Evolutionary conservation across 2,888 invertebrate species (phyloP), one percentile per base, ranked within the genome.

Genomic region (Cenopis cana): DNA sequence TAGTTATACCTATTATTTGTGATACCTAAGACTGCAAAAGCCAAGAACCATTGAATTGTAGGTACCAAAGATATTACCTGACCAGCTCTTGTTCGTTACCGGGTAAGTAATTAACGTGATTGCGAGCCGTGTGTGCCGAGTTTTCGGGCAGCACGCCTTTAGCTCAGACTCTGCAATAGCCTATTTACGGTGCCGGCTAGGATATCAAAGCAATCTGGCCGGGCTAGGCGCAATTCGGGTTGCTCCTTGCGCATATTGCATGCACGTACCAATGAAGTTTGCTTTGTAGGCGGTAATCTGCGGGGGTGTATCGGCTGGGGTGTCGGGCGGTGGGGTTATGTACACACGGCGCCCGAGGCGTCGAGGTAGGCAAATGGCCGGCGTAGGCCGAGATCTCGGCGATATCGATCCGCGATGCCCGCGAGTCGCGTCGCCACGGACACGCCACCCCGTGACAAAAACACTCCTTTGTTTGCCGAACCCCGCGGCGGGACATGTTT

Each of bases 221-320:
- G 81, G 78, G 76, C 79, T 81, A 89, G 88, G 86, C 87, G 88
- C 89, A 90, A 90, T 91, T 90, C 87, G 89, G 89, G 84, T 76
- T 79, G 79, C 90, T 92, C 92, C 93, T 93, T 93, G 92, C 92
- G 93, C 91, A 93, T 91, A 93, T 93, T 92, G 93, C 92, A 93
- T 93, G 89, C 93, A 93, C 93, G 92, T 93, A 90, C 91, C 93
- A 90, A 92, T 91, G 93, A 92, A 93, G 92, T 92, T 93, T 92
- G 93, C 93, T 93, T 91, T 92, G 93, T 93, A 91, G 93, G 92
- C 92, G 91, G 93, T 92, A 93, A 93, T 93, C 93, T 92, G 88
- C 85, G 89, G 90, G 91, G 92, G 91, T 87, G 89, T 89, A 89
- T 90, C 86, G 88, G 81, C 76, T 64, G 76, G 89, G 90, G 90